These are phyloP conservation scores for Gymnocheta viridis DNA, from an alignment of 2,888 invertebrate species.

Conservation along the genomic window DNA sequence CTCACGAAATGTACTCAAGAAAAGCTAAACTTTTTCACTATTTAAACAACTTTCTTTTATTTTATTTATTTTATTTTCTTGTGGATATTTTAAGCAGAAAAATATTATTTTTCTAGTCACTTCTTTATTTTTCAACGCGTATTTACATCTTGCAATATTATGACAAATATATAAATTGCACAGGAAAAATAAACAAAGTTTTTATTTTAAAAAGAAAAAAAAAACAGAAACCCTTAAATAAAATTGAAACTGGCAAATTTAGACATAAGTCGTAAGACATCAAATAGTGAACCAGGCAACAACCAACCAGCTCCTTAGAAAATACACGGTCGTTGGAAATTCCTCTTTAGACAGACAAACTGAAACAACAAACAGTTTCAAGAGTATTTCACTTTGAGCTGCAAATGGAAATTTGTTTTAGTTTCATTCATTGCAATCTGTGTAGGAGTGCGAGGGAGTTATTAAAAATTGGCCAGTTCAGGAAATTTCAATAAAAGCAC, in stretches of 20 bases:
- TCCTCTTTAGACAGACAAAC: slow-evolving; percentile 11
- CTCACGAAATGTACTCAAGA: slow-evolving; percentile 32
- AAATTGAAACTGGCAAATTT: slow-evolving; percentile 66
- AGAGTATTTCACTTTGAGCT: slow-evolving; percentile 7
- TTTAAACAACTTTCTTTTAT: slow-evolving; percentile 31
- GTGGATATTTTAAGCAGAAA: slow-evolving; percentile 55
- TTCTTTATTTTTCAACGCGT: slow-evolving; percentile 51
- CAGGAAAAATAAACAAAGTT: slow-evolving; percentile 23
- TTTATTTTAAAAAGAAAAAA: background rate
- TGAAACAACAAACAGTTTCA: slow-evolving; percentile 35
- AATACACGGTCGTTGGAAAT: background rate
- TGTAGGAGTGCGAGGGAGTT: background rate
- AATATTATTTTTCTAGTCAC: slow-evolving; percentile 61
- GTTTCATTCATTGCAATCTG: background rate
- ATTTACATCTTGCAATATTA: slow-evolving; percentile 62
- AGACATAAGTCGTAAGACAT: slow-evolving; percentile 42
- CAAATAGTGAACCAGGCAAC: background rate
- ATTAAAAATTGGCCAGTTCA: background rate
- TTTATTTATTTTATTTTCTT: slow-evolving; percentile 7
- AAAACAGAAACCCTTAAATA: slow-evolving; percentile 24
- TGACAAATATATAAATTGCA: slow-evolving; percentile 61
- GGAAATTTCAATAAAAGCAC: background rate
- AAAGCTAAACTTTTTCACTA: slow-evolving; percentile 42
- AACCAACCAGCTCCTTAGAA: slow-evolving; percentile 25
- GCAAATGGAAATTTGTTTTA: slow-evolving; percentile 18